A percentile compares a stretch with the other conserved stretches of the same genome.
These are phyloP conservation scores for Mastomys natalensis DNA, from an alignment of 2,113 vertebrate species.

Conservation along the genomic window DNA sequence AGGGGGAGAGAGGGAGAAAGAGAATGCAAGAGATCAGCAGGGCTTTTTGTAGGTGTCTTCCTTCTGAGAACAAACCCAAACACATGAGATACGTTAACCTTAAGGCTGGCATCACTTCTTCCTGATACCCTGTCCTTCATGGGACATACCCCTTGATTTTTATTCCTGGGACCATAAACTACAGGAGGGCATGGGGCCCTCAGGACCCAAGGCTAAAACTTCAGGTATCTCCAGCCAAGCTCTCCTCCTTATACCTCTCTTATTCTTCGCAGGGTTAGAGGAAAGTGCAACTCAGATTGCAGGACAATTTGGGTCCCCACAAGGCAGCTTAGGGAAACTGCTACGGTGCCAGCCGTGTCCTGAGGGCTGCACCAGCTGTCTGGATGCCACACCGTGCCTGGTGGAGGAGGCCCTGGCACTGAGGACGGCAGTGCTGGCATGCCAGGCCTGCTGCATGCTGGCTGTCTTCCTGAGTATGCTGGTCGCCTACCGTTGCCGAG, in stretches of 20 bases:
- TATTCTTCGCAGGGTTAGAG: constrained; percentile 71
- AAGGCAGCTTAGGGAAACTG: constrained; percentile 74
- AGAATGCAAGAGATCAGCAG: not conserved
- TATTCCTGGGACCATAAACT: not conserved
- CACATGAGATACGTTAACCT: not conserved
- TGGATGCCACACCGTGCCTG: constrained; percentile 91
- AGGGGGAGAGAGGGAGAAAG: not conserved
- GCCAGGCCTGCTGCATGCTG: constrained; percentile 94
- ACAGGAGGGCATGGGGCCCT: not conserved
- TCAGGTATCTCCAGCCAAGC: not conserved
- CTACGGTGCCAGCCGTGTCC: constrained; percentile 91
- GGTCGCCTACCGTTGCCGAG: constrained; percentile 90
- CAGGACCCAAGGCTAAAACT: not conserved
- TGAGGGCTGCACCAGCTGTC: constrained; percentile 90
- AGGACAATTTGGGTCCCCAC: not conserved
- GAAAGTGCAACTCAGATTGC: constrained; percentile 52
- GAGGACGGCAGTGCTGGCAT: constrained; percentile 87
- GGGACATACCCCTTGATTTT: not conserved
- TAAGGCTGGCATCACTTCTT: not conserved
- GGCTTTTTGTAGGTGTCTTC: not conserved
- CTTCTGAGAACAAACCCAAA: not conserved
- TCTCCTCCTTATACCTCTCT: not conserved
- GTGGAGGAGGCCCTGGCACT: constrained; percentile 90
- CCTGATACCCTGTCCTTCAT: not conserved
- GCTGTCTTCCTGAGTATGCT: constrained; percentile 96